phyloP scores from a whole-genome alignment of 2,113 vertebrate species.

The Colistium nudipinnis region DNA sequence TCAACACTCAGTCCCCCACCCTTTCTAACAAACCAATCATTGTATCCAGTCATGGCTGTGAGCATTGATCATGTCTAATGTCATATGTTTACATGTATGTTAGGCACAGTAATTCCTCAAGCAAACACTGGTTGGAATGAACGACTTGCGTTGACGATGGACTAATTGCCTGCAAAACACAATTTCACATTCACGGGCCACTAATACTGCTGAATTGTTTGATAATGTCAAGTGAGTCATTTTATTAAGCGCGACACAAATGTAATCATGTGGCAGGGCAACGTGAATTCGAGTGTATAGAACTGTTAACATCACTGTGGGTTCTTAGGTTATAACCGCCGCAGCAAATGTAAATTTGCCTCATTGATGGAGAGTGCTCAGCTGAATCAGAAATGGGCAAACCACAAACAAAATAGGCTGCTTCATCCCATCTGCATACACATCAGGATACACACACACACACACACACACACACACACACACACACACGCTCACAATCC shows the following conservation, averaged over 20 bases:
- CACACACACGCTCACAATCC: slow-evolving; percentile 40
- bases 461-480: slow-evolving; percentile 27
- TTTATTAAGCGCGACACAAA: slow-evolving; percentile 69
- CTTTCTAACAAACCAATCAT: slow-evolving; percentile 51
- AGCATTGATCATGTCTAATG: slow-evolving; percentile 37
- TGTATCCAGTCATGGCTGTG: slow-evolving; percentile 11
- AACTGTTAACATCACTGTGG: slow-evolving; percentile 69
- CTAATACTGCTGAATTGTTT: slow-evolving; percentile 70
- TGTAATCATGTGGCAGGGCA: slow-evolving; percentile 67
- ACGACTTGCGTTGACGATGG: slow-evolving; percentile 50
- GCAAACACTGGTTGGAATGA: slow-evolving; percentile 54
- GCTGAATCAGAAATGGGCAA: slow-evolving; percentile 74
- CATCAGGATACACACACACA: slow-evolving; percentile 54
- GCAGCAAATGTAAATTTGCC: slow-evolving; percentile 70
- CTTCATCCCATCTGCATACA: slow-evolving; percentile 70
- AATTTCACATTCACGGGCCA: slow-evolving; percentile 61
- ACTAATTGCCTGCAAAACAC: slow-evolving; percentile 70
- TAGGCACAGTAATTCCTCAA: slow-evolving; percentile 41
- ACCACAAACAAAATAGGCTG: slow-evolving; percentile 74
- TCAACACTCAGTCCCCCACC: slow-evolving; percentile 12
- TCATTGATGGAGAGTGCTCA: slow-evolving; percentile 67
- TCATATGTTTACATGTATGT: slow-evolving; percentile 26
- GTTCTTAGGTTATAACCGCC: slow-evolving; percentile 72
- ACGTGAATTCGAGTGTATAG: slow-evolving; percentile 66
- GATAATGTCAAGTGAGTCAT: slow-evolving; percentile 77